These are phyloP conservation scores for Heliconius aoede DNA, from an alignment of 2,888 invertebrate species.

Conservation along the genomic window DNA sequence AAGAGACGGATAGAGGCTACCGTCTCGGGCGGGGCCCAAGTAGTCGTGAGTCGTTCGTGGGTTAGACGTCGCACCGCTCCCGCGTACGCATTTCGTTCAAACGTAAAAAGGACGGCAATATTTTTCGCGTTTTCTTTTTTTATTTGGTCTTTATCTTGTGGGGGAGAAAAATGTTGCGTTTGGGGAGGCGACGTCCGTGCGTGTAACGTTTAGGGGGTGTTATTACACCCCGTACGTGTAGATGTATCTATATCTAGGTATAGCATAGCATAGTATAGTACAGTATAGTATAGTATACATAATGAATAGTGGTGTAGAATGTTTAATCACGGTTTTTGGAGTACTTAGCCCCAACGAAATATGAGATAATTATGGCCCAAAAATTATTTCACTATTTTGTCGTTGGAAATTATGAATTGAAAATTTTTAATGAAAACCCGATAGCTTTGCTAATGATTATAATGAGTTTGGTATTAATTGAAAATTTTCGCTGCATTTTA, in stretches of 20 bases:
- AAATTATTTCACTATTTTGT: slow-evolving; percentile 72
- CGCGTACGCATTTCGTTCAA: slow-evolving; percentile 54
- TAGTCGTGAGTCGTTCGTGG: slow-evolving; percentile 83
- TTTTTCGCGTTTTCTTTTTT: slow-evolving; percentile 83
- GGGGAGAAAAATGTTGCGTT: slow-evolving; percentile 79
- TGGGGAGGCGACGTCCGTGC: slow-evolving; percentile 69
- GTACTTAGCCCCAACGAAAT: slow-evolving; percentile 73
- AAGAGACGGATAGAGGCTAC: slow-evolving; percentile 82
- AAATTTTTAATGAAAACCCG: slow-evolving; percentile 57
- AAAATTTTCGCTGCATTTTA: slow-evolving; percentile 49
- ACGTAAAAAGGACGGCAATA: slow-evolving; percentile 70
- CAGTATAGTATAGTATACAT: slow-evolving; percentile 62
- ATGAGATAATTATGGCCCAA: slow-evolving; percentile 75
- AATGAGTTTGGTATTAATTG: slow-evolving; percentile 49
- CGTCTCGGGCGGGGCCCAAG: slow-evolving; percentile 83
- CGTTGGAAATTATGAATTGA: slow-evolving; percentile 63
- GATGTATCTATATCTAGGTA: slow-evolving; percentile 27
- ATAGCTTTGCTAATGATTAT: slow-evolving; percentile 53
- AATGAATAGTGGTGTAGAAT: slow-evolving; percentile 81
- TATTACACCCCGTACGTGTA: slow-evolving; percentile 50
- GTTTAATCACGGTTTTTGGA: slow-evolving; percentile 79
- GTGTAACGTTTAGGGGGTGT: slow-evolving; percentile 79
- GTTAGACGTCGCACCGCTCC: slow-evolving; percentile 76
- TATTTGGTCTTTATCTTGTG: slow-evolving; percentile 82
- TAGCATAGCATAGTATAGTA: slow-evolving; percentile 58